A percentile compares a stretch with the other conserved stretches of the same genome.
Evolutionary conservation across 2,113 vertebrate genomes (phyloP).

Genomic region (Pungitius pungitius): DNA sequence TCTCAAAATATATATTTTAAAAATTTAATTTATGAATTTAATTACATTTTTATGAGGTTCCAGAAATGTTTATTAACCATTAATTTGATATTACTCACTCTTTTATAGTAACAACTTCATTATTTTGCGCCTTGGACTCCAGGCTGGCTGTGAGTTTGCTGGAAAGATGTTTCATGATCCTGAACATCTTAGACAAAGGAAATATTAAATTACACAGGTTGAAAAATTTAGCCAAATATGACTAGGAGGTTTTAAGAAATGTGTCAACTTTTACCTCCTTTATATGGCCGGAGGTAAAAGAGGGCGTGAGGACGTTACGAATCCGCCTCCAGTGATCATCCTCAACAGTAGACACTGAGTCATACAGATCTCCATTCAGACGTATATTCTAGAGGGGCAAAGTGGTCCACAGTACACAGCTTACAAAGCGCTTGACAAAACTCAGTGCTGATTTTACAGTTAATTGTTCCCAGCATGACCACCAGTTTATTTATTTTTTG

Average conservation of each 20-base stretch:
- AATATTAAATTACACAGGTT: background rate
- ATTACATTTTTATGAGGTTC: background rate
- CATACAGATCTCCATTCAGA: conserved; percentile 48
- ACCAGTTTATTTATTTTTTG: too few species aligned
- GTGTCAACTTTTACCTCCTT: conserved; percentile 41
- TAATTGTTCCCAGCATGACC: too few species aligned
- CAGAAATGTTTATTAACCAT: background rate
- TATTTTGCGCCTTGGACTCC: conserved; percentile 65
- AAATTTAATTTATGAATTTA: too few species aligned
- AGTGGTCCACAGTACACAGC: background rate
- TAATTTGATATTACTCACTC: conserved; percentile 68
- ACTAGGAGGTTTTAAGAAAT: background rate
- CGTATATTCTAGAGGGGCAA: conserved; percentile 4
- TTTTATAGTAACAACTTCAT: conserved; percentile 41
- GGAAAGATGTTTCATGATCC: conserved; percentile 75
- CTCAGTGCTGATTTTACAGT: too few species aligned
- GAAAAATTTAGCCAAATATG: background rate
- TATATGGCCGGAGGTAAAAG: conserved; percentile 44
- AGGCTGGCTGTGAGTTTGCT: conserved; percentile 73
- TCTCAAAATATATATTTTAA: too few species aligned
- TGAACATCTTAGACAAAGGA: conserved; percentile 78
- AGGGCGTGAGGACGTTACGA: conserved; percentile 33
- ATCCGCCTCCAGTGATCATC: conserved; percentile 52
- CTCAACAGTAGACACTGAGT: background rate
- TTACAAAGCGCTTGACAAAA: too few species aligned